A percentile compares a stretch with the other conserved stretches of the same genome.
These are phyloP conservation scores for Anguilla megastoma DNA, from an alignment of 2,797 vertebrate genomes.

Conservation along the genomic window DNA sequence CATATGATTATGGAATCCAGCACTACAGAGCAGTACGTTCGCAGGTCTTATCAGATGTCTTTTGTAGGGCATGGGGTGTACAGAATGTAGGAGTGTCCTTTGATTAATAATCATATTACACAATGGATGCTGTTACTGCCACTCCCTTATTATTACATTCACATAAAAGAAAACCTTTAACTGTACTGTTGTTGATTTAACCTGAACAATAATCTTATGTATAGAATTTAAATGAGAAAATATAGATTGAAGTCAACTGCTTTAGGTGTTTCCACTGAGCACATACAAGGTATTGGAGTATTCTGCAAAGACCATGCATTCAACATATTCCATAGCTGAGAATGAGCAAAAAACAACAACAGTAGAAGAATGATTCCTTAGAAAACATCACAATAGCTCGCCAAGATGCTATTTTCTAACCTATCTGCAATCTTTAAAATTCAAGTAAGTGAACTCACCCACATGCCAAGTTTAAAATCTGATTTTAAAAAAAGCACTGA, in stretches of 20 bases:
- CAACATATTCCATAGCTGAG: not conserved
- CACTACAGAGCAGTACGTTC: not conserved
- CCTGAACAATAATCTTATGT: not conserved
- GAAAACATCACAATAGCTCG: not conserved
- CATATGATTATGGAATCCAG: not conserved
- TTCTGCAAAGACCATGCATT: not conserved
- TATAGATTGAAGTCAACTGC: not conserved
- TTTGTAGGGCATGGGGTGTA: not conserved
- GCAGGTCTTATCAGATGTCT: not conserved
- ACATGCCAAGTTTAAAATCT: not conserved
- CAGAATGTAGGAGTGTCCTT: not conserved
- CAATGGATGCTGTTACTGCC: not conserved
- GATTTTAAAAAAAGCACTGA: not conserved
- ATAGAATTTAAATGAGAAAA: too few species aligned
- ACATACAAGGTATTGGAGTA: not conserved
- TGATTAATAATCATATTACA: not conserved
- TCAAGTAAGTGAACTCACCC: not conserved
- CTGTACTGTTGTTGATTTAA: not conserved
- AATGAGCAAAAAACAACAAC: not conserved
- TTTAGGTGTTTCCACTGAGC: not conserved
- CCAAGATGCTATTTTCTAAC: not conserved
- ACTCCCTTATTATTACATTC: not conserved
- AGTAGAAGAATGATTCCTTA: not conserved
- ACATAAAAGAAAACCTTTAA: not conserved
- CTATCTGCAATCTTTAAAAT: not conserved